These are phyloP conservation scores for Drosophila mercatorum DNA, from an alignment of 2,888 invertebrate genomes.

Conservation along the genomic window DNA sequence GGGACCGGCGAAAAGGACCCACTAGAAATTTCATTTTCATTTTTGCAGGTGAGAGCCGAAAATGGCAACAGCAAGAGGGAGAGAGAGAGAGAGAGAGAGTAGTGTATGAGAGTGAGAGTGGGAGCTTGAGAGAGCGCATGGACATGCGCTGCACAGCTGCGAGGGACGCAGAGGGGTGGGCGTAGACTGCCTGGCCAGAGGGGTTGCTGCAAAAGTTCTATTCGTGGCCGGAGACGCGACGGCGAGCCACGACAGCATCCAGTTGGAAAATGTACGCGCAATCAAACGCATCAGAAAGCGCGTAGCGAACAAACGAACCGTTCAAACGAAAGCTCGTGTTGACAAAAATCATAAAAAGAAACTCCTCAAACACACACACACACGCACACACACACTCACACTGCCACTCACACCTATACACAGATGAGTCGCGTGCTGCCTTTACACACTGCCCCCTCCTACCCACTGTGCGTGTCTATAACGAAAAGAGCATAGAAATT, in stretches of 20 bases:
- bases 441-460: constrained; percentile 33
- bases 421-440: constrained; percentile 66
- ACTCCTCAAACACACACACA: constrained; percentile 13
- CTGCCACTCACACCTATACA: constrained; percentile 19
- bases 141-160: constrained; percentile 57
- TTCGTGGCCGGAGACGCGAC: constrained; percentile 46
- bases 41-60: constrained; percentile 71
- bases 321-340: constrained; percentile 55
- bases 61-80: constrained; percentile 1
- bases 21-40: constrained; percentile 74
- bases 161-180: neutral
- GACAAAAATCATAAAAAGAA: constrained; percentile 45
- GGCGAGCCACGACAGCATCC: constrained; percentile 78
- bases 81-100: constrained; percentile 8
- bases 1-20: constrained; percentile 51
- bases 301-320: constrained; percentile 45
- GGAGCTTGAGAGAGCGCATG: constrained; percentile 30
- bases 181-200: constrained; percentile 32
- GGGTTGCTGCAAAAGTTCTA: constrained; percentile 57
- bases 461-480: constrained; percentile 62
- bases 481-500: constrained; percentile 48
- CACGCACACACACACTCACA: constrained; percentile 12
- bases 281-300: constrained; percentile 74
- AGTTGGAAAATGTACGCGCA: constrained; percentile 83
- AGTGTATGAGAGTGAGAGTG: constrained; percentile 14